Base-by-base conservation (phyloP, 2,888 invertebrate genomes). In the Papilio gigon region DNA sequence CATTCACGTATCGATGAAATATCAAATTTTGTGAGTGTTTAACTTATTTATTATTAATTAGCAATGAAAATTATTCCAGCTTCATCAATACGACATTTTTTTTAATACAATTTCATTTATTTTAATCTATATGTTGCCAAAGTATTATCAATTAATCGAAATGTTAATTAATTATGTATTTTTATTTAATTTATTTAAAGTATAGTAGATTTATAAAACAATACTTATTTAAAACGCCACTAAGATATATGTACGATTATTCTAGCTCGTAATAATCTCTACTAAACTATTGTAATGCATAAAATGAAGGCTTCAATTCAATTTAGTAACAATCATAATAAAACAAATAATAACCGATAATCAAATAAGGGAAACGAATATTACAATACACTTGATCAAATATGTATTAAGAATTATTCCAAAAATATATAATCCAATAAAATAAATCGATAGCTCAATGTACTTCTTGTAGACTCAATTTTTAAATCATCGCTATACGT, bases 1-100 rank as follows among this genome's bases (percentile, higher is more conserved):
- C 85, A 91, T 73, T 86, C 87, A 14, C 81, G 81, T 2, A 76
- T 83, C 8, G 85, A 84, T 35, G 88, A 87, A 67, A 76, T 84
- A 20, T 76, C 84, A n/a, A 75, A 75, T 60, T 78, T 78, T 71
- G 91, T 91, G 76, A 90, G 91, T 90, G 76, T 53, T 64, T 58
- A 30, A 53, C 65, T 58, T 8, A 40, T 61, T 14, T 44, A n/a
- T 47, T 22, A 2, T 9, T 20, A 44, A 44, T 44, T 44, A 20
- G 17, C 8, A 22, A n/a, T 11, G 11, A 9, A 2, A 22, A 22
- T 9, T 44, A 44, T 44, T 44, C n/a, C n/a, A n/a, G n/a, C n/a
- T n/a, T n/a, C n/a, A n/a, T n/a, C n/a, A n/a, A n/a, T n/a, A n/a
- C n/a, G n/a, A n/a, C n/a, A n/a, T n/a, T n/a, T n/a, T n/a, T n/a